Evolutionary conservation across 2,113 vertebrate species (phyloP).

Genomic region (Oceanites oceanicus): DNA sequence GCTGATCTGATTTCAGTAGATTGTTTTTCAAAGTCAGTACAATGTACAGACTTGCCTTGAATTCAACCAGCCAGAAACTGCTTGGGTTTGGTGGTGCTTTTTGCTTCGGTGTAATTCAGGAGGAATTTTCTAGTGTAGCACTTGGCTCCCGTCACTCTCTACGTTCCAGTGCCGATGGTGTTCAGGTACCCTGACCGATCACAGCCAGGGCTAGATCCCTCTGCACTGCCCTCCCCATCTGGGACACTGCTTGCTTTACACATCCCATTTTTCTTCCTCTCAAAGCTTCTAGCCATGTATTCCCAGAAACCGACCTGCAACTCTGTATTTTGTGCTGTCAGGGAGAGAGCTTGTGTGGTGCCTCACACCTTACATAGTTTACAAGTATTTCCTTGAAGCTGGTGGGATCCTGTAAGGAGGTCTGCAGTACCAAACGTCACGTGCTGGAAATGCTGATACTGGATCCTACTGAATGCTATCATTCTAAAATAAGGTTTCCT

Average conservation of each 20-base stretch:
- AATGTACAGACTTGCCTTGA: not conserved
- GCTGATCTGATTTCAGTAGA: not conserved
- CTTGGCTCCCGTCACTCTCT: not conserved
- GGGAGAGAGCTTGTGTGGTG: not conserved
- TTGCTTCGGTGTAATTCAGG: not conserved
- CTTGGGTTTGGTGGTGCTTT: not conserved
- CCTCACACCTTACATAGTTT: not conserved
- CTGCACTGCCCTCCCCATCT: not conserved
- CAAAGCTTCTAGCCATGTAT: not conserved
- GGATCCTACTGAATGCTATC: not conserved
- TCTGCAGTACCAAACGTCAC: not conserved
- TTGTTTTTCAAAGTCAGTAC: not conserved
- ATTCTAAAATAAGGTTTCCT: not conserved
- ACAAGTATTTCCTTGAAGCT: not conserved
- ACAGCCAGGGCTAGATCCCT: not conserved
- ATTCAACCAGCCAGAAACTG: not conserved
- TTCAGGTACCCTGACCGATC: not conserved
- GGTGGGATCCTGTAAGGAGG: not conserved
- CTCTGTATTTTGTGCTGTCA: not conserved
- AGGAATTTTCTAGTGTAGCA: not conserved
- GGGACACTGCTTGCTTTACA: not conserved
- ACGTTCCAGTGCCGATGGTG: accelerated
- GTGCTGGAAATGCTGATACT: not conserved
- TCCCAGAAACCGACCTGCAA: not conserved
- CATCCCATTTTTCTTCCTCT: not conserved